Conservation (phyloP, 2,113 vertebrate genomes). For the Pseudopodoces humilis region DNA sequence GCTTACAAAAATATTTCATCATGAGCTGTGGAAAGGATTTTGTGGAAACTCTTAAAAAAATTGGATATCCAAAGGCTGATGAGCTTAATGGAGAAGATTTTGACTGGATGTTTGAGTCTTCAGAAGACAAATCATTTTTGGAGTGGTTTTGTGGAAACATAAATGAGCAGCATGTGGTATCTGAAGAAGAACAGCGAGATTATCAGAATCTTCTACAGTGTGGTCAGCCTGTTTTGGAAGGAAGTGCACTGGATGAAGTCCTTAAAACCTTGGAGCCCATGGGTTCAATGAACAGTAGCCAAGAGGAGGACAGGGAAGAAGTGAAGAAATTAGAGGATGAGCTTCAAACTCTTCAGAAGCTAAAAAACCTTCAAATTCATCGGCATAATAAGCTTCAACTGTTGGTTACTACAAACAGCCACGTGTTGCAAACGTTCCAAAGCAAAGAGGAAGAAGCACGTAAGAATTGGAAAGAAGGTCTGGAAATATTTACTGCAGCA, state of each 20-base stretch:
- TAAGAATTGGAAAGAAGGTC: slow-evolving; percentile 69
- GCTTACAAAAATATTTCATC: neutral
- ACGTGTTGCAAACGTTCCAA: slow-evolving; percentile 62
- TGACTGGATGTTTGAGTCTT: slow-evolving; percentile 91
- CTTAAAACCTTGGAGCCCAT: slow-evolving; percentile 77
- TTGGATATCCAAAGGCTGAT: slow-evolving; percentile 81
- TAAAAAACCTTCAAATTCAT: slow-evolving; percentile 79
- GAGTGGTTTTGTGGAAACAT: slow-evolving; percentile 86
- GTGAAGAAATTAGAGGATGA: slow-evolving; percentile 81
- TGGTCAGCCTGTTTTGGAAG: slow-evolving; percentile 82
- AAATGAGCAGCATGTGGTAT: slow-evolving; percentile 77
- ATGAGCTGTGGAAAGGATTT: slow-evolving; percentile 87
- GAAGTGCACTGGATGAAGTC: slow-evolving; percentile 77
- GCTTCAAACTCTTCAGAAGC: slow-evolving; percentile 74
- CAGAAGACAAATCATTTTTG: slow-evolving; percentile 80
- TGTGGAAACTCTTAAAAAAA: slow-evolving; percentile 83
- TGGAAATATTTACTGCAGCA: slow-evolving; percentile 61
- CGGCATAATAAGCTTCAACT: slow-evolving; percentile 81
- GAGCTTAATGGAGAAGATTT: slow-evolving; percentile 87
- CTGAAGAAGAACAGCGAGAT: slow-evolving; percentile 76
- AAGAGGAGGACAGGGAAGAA: slow-evolving; percentile 47
- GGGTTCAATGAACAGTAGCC: neutral
- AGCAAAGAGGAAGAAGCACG: slow-evolving; percentile 58
- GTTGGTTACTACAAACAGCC: slow-evolving; percentile 65
- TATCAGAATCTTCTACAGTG: slow-evolving; percentile 75